phyloP scores from a whole-genome alignment of 2,888 invertebrate genomes.

The Sinelater perroti region DNA sequence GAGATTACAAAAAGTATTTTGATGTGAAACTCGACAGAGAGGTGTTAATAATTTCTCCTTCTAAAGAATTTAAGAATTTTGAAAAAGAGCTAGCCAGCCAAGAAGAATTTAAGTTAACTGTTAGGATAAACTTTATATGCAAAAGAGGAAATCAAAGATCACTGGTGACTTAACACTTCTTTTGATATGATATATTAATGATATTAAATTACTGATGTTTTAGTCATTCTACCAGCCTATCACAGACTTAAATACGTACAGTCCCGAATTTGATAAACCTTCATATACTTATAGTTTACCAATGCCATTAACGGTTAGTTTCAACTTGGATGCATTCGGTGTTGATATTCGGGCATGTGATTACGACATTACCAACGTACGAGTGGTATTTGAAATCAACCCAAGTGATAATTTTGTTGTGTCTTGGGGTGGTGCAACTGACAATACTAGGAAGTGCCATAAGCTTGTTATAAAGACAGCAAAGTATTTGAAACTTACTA shows the following conservation, averaged over 20 bases:
- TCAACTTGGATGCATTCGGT: slow-evolving; percentile 56
- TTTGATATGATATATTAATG: no score
- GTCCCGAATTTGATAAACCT: slow-evolving; percentile 58
- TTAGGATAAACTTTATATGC: no score
- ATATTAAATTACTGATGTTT: no score
- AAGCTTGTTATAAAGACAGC: slow-evolving; percentile 43
- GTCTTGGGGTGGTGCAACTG: neutral
- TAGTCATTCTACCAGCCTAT: slow-evolving; percentile 60
- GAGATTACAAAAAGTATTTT: slow-evolving; percentile 16
- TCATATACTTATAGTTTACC: slow-evolving; percentile 60
- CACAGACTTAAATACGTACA: slow-evolving; percentile 64
- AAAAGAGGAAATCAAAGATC: neutral
- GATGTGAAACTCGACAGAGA: neutral
- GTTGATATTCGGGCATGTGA: slow-evolving; percentile 61
- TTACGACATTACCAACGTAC: slow-evolving; percentile 63
- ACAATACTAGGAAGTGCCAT: slow-evolving; percentile 40
- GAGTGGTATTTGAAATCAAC: slow-evolving; percentile 45
- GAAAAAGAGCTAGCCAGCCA: slow-evolving; percentile 3
- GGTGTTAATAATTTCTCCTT: neutral
- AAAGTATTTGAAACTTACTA: slow-evolving; percentile 35
- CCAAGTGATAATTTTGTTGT: slow-evolving; percentile 41
- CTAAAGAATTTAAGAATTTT: slow-evolving; percentile 12
- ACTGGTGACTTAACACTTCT: neutral
- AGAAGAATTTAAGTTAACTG: neutral
- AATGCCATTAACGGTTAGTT: slow-evolving; percentile 57